A percentile compares a stretch with the other conserved stretches of the same genome.
These are phyloP conservation scores for Trisateles emortualis DNA, from an alignment of 2,888 invertebrate genomes.

Conservation along the genomic window DNA sequence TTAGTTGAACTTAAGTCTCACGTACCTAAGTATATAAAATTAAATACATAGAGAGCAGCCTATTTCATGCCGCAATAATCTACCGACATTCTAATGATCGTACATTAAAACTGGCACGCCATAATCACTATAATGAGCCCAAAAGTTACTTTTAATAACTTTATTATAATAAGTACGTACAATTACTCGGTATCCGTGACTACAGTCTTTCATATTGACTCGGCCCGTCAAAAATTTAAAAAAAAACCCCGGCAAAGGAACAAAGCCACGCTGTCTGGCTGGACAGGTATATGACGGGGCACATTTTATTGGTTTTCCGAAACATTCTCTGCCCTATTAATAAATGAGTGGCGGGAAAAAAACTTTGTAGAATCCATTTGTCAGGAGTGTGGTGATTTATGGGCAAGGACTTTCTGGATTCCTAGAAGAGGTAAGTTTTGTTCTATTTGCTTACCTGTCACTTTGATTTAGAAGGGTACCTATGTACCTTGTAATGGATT, in stretches of 20 bases:
- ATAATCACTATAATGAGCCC: conserved; percentile 37
- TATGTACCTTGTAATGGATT: conserved; percentile 38
- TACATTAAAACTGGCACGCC: conserved; percentile 22
- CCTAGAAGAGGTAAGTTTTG: conserved; percentile 84
- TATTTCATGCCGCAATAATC: conserved; percentile 24
- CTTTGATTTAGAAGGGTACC: conserved; percentile 78
- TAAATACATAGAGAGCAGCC: conserved; percentile 17
- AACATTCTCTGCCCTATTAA: conserved; percentile 86
- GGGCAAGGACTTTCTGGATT: conserved; percentile 80
- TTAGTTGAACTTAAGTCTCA: conserved; percentile 9
- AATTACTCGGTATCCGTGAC: conserved; percentile 47
- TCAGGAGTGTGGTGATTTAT: conserved; percentile 84
- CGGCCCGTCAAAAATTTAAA: conserved; percentile 61
- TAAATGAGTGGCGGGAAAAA: conserved; percentile 85
- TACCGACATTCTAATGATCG: conserved; percentile 36
- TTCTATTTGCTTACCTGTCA: conserved; percentile 87
- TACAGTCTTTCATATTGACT: conserved; percentile 50
- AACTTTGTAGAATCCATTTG: conserved; percentile 85
- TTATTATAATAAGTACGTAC: conserved; percentile 40
- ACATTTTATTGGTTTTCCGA: conserved; percentile 87
- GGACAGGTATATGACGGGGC: conserved; percentile 87
- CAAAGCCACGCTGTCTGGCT: conserved; percentile 85
- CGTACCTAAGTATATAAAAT: conserved; percentile 13
- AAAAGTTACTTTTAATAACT: conserved; percentile 47
- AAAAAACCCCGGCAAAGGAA: conserved; percentile 65